phyloP scores from a whole-genome alignment of 2,888 invertebrate genomes.

The Rhynchonema sp. region DNA sequence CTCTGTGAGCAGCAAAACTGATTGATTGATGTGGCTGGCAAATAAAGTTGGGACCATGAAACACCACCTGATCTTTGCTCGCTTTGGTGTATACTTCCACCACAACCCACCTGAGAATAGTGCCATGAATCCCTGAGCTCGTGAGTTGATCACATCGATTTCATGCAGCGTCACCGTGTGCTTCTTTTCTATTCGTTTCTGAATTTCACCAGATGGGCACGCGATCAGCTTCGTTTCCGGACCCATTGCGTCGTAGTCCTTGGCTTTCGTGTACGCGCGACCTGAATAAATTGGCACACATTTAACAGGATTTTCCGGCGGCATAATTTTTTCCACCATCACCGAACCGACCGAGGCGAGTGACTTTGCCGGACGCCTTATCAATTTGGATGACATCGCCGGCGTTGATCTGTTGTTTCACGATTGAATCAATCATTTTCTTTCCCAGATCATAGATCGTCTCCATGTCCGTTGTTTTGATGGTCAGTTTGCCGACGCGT shows the following conservation, averaged over 20 bases:
- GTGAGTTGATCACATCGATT: slow-evolving; percentile 93
- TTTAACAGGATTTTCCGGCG: no score
- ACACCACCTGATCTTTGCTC: no score
- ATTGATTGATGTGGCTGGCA: no score
- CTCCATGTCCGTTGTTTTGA: slow-evolving; percentile 99
- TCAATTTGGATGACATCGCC: slow-evolving; percentile 90
- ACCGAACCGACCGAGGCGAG: slow-evolving; percentile 37
- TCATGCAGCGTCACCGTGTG: slow-evolving; percentile 98
- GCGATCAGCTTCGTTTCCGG: slow-evolving; percentile 64
- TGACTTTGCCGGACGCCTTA: slow-evolving; percentile 52
- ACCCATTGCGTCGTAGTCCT: slow-evolving; percentile 94
- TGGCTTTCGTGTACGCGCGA: slow-evolving; percentile 77
- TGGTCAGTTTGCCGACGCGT: slow-evolving; percentile 49
- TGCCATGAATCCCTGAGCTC: slow-evolving; percentile 90
- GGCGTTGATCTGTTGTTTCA: slow-evolving; percentile 55
- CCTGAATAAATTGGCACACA: slow-evolving; percentile 32
- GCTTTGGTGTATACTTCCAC: neutral
- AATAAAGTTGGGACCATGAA: no score
- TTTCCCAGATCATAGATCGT: slow-evolving; percentile 92
- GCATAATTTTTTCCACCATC: no score
- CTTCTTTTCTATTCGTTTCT: slow-evolving; percentile 79
- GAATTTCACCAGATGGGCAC: slow-evolving; percentile 92
- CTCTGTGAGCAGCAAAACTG: no score
- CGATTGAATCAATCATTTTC: slow-evolving; percentile 81
- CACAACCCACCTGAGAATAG: slow-evolving; percentile 58